Evolutionary conservation across 2,113 vertebrate genomes (phyloP), one percentile per base, ranked within the genome.

Genomic region (Sterrhoptilus dennistouni): DNA sequence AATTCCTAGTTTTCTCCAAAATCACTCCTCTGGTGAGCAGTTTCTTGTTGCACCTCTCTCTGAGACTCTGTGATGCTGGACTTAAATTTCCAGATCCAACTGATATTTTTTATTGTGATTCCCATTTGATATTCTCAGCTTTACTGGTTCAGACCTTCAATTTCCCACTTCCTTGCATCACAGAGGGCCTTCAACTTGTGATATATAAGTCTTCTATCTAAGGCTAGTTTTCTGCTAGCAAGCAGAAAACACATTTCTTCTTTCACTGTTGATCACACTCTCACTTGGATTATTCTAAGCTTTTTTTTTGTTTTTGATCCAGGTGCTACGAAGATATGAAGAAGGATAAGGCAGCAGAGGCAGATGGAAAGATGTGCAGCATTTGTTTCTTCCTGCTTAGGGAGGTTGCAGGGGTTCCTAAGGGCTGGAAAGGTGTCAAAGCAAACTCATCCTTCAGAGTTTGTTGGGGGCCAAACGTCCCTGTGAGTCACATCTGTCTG

Each of bases 311-410:
- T 31, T 31, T 59, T 78, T 31, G 0, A 85, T 75, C 28, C n/a
- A 53, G 17, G 23, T 14, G 1, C 24, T 35, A 29, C 0, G 0
- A 59, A 61, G 65, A 84, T 35, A 21, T 42, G 33, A 70, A 72
- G 28, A n/a, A 83, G 9, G 14, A 63, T 65, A 59, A 70, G 36
- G n/a, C 31, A 74, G 23, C 40, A 14, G 42, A 84, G 18, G 28
- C n/a, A 87, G 14, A 59, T 66, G 23, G 65, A 15, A 77, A 77
- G 38, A 85, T 59, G 12, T 15, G 29, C 25, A 88, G 19, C 1
- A 2, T 85, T 87, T 83, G 19, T 61, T 90, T 90, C 25, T 87
- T 18, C 22, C 50, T 84, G 24, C 25, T 40, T 82, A 59, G 20
- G 18, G n/a, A 35, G 18, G 16, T 44, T 70, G 66, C 36, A 69